Evolutionary conservation across 2,888 invertebrate species (phyloP).

Genomic region (Plebejus argus): DNA sequence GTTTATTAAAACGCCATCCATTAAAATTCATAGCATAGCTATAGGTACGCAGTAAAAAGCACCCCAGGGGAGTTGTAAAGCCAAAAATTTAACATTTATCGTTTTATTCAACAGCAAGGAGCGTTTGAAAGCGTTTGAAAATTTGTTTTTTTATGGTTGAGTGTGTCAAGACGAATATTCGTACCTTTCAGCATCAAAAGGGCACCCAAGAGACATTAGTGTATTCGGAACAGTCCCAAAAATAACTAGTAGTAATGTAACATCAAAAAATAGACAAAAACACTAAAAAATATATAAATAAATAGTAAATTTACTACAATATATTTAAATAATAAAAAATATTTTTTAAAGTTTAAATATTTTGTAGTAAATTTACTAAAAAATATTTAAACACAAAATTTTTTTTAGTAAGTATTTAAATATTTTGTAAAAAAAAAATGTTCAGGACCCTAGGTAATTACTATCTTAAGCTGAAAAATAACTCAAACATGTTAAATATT

Average conservation of each 20-base stretch:
- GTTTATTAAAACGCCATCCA: background rate
- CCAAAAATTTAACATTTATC: background rate
- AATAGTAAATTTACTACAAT: no score
- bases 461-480: no score
- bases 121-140: background rate
- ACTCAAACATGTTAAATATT: no score
- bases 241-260: background rate
- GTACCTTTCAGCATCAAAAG: background rate
- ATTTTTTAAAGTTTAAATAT: no score
- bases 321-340: no score
- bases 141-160: background rate
- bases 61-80: background rate
- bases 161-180: background rate
- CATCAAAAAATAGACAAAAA: no score
- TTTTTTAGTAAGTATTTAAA: no score
- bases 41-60: background rate
- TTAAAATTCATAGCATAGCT: constrained; percentile 1
- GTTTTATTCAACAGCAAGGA: background rate
- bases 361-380: no score
- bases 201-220: background rate
- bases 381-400: no score
- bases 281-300: no score
- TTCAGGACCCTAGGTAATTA: no score
- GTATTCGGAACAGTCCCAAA: background rate
- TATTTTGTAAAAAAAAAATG: no score